Conservation (phyloP, 2,888 invertebrate species). For the Lycophotia porphyrea region DNA sequence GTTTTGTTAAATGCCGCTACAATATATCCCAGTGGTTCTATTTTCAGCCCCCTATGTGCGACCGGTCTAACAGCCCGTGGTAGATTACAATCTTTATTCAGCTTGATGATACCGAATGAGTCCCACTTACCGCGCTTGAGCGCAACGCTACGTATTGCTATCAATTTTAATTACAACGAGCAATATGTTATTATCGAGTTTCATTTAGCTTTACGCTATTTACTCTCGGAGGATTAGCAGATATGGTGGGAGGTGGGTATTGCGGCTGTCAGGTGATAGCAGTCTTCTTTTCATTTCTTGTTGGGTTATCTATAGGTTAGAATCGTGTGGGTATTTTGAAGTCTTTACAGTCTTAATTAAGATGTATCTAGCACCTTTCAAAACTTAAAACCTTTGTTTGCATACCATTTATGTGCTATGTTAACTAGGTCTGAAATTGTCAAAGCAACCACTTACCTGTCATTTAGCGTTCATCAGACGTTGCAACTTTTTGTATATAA, state of each 20-base stretch:
- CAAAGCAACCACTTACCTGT: conserved; percentile 7
- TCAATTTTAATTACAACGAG: conserved; percentile 47
- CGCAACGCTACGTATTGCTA: conserved; percentile 32
- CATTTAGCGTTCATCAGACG: conserved; percentile 5
- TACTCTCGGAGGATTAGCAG: conserved; percentile 24
- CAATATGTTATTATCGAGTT: conserved; percentile 55
- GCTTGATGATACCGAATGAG: conserved; percentile 39
- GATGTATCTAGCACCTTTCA: not conserved
- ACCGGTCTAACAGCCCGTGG: conserved; percentile 12
- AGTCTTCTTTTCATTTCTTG: not conserved
- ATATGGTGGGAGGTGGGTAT: not conserved
- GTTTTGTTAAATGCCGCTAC: not conserved
- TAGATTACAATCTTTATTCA: conserved; percentile 43
- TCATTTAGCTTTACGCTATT: conserved; percentile 59
- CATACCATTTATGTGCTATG: not conserved
- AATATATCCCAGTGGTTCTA: not conserved
- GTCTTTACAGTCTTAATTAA: not conserved
- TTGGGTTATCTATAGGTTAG: not conserved
- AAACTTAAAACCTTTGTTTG: not conserved
- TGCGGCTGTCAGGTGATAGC: not conserved
- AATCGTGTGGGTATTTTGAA: not conserved
- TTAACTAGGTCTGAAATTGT: not conserved
- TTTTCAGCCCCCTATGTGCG: not conserved
- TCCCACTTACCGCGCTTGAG: conserved; percentile 53
- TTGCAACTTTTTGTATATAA: not conserved